Evolutionary conservation across 2,113 vertebrate species (phyloP).

Genomic region (Gobio gobio): DNA sequence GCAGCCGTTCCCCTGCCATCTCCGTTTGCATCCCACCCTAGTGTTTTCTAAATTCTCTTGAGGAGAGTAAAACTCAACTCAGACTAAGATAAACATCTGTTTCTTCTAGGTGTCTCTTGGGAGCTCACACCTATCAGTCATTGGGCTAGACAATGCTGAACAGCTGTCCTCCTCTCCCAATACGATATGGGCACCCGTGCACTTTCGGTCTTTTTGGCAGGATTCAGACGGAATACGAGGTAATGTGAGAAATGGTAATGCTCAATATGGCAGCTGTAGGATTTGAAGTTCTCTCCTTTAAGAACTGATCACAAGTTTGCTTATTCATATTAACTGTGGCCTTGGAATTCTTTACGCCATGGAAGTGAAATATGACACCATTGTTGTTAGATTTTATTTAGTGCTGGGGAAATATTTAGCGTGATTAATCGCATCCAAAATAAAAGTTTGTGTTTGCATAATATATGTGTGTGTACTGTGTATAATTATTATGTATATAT

Average conservation of each 20-base stretch:
- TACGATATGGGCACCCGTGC: not conserved
- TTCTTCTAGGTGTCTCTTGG: slow-evolving; percentile 2
- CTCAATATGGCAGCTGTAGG: not conserved
- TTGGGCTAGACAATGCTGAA: not conserved
- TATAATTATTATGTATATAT: too few species aligned
- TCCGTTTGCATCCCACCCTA: not conserved
- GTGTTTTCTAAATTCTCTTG: not conserved
- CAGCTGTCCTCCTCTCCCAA: not conserved
- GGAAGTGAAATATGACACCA: not conserved
- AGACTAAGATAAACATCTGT: slow-evolving; percentile 35
- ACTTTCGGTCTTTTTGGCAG: not conserved
- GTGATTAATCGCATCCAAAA: too few species aligned
- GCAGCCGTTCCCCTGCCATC: not conserved
- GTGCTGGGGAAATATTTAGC: too few species aligned
- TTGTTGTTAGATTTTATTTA: not conserved
- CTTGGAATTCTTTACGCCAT: not conserved
- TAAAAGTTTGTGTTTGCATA: too few species aligned
- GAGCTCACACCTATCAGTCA: not conserved
- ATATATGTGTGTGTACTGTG: too few species aligned
- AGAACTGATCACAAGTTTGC: not conserved
- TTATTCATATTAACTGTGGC: not conserved
- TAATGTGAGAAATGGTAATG: not conserved
- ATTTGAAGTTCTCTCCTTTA: not conserved
- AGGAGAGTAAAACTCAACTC: not conserved
- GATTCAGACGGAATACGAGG: not conserved